A percentile compares a stretch with the other conserved stretches of the same genome.
Conservation (phyloP, 2,113 vertebrate species). For the Mohoua ochrocephala region DNA sequence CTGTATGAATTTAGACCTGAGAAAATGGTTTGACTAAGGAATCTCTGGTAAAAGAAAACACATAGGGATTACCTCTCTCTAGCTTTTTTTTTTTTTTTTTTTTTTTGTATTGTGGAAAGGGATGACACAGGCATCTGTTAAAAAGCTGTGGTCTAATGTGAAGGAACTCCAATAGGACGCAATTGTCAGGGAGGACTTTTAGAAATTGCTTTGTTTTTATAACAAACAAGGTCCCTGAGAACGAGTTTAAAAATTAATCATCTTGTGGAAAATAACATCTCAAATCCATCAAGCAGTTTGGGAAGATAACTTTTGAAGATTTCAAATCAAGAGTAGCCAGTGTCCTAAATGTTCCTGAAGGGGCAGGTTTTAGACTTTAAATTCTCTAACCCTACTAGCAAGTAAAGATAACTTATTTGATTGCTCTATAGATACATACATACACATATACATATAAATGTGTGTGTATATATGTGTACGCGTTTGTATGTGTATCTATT, state of each 20-base stretch:
- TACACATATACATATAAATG: background rate
- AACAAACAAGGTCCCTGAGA: background rate
- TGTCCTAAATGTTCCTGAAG: background rate
- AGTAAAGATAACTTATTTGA: background rate
- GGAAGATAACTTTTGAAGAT: background rate
- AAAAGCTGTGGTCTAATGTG: background rate
- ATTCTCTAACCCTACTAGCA: background rate
- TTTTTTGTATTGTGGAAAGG: background rate
- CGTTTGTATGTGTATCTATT: background rate
- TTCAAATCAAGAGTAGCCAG: background rate
- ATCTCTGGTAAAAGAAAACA: background rate
- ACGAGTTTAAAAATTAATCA: background rate
- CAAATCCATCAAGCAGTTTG: background rate
- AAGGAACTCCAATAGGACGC: background rate
- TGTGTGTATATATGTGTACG: background rate
- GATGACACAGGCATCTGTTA: background rate
- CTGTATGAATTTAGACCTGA: background rate
- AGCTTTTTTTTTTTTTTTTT: background rate
- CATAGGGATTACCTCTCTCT: background rate
- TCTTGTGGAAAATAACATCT: background rate
- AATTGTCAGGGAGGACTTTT: background rate
- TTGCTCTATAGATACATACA: background rate
- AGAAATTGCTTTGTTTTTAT: background rate
- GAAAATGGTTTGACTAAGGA: background rate
- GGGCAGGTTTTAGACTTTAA: background rate